Evolutionary conservation across 30 jellyfish, hydroid and myxozoan genomes (phyloP), one percentile per base, ranked within the genome.

Genomic region (Nemopilema nomurai): DNA sequence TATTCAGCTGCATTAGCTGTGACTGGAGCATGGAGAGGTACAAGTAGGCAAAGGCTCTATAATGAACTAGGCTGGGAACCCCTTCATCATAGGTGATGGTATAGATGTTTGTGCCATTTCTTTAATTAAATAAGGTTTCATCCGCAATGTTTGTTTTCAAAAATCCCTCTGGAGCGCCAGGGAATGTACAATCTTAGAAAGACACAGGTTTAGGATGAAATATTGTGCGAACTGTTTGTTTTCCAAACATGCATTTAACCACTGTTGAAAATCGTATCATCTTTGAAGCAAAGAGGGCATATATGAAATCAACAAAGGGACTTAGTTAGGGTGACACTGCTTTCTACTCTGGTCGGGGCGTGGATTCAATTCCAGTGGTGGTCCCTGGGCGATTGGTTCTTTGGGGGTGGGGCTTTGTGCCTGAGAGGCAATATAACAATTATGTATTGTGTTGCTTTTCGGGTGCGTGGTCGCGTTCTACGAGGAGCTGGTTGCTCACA

Each of bases 31-130:
- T 77, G 87, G 79, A 77, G 87, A 57, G 81, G 77, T 33, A 75
- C 85, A 75, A 75, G 33, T 75, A 75, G 79, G 85, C 27, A 75
- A 75, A 75, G 87, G 79, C 78, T 77, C 79, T 62, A 77, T 57
- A 81, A 77, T 57, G 87, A 77, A 77, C 78, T 77, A 21, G 84
- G 87, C 79, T 77, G 87, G 87, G 79, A 77, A 77, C 51, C 62
- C 62, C 80, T 77, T 50, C 57, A 77, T 16, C 83, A 77, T 57
- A 77, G 87, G 70, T 71, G 84, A 30, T 77, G 87, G 87, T 77
- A 77, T 77, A 53, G 87, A 50, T n/a, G 87, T 77, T 77, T 77
- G 79, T 77, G 87, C 28, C 87, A 77, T 28, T 77, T 77, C 79
- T 77, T 77, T 51, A 62, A 77, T 4, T 77, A 50, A 28, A 53